Evolutionary conservation across 30 jellyfish, hydroid and myxozoan species (phyloP).

Genomic region (Hydractinia symbiolongicarpus): DNA sequence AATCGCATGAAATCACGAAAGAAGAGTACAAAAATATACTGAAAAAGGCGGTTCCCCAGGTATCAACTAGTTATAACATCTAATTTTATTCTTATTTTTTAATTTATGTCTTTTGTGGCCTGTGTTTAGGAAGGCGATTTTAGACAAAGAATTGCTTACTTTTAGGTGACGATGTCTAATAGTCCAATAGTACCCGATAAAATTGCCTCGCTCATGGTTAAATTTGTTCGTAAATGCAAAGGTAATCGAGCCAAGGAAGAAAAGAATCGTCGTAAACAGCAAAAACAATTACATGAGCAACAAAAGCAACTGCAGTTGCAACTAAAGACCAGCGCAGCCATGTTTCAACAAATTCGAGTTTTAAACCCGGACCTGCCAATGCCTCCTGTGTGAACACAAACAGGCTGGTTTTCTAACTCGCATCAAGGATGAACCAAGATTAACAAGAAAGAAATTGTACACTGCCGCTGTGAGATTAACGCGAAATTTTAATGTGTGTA

Average conservation of each 20-base stretch:
- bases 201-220: conserved; percentile 71
- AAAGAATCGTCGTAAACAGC: conserved; percentile 8
- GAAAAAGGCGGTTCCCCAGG: conserved; percentile 99
- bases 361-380: conserved; percentile 70
- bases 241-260: conserved; percentile 66
- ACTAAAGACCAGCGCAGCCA: conserved; percentile 11
- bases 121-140: too few relatives aligned
- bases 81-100: not conserved
- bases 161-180: conserved; percentile 90
- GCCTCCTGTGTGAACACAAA: conserved; percentile 48
- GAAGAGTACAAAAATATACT: conserved; percentile 85
- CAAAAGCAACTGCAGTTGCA: conserved; percentile 24
- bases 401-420: too few relatives aligned
- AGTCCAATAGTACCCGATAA: conserved; percentile 83
- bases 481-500: too few relatives aligned
- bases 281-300: conserved; percentile 21
- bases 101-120: not conserved
- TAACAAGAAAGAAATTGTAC: too few relatives aligned
- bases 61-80: conserved; percentile 9
- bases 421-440: too few relatives aligned
- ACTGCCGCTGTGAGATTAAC: too few relatives aligned
- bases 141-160: not conserved
- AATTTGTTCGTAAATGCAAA: conserved; percentile 80
- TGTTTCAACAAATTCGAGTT: conserved; percentile 41
- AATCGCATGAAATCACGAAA: conserved; percentile 68